A percentile compares a stretch with the other conserved stretches of the same genome.
These are phyloP conservation scores for Scolanthus callimorphus DNA, from an alignment of 92 coral and sea anemone species.

Conservation along the genomic window DNA sequence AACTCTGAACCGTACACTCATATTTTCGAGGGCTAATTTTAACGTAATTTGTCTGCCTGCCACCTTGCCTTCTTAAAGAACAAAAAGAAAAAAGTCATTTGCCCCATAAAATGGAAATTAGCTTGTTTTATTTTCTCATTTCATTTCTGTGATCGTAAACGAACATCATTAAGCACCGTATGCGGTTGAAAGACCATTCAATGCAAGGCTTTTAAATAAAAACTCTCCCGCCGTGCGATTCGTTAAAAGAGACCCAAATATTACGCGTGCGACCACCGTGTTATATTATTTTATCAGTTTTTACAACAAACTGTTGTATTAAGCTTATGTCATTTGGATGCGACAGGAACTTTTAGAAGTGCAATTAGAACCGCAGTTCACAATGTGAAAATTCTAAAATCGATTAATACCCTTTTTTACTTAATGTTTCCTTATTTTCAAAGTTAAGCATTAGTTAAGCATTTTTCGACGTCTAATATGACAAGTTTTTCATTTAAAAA, in stretches of 20 bases:
- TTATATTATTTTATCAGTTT: neutral
- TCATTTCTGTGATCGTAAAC: neutral
- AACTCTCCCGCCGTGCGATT: neutral
- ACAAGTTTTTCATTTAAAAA: too few relatives aligned
- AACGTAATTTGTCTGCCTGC: neutral
- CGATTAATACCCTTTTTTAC: too few relatives aligned
- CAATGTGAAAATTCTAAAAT: too few relatives aligned
- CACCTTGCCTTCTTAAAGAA: neutral
- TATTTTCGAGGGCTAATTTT: neutral
- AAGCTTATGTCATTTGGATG: too few relatives aligned
- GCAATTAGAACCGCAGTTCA: too few relatives aligned
- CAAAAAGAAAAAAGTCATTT: neutral
- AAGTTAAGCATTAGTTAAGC: too few relatives aligned
- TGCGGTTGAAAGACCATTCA: neutral
- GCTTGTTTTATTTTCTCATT: constrained; percentile 1
- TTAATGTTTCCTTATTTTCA: too few relatives aligned
- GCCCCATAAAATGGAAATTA: neutral
- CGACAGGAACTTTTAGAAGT: too few relatives aligned
- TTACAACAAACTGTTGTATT: too few relatives aligned
- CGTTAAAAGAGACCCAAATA: neutral
- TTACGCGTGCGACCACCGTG: neutral
- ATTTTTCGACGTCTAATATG: too few relatives aligned
- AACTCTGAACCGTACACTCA: too few relatives aligned
- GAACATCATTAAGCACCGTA: neutral
- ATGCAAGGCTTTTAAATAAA: neutral